Conservation (phyloP, 2,113 vertebrate genomes). For the Nycticebus coucang region DNA sequence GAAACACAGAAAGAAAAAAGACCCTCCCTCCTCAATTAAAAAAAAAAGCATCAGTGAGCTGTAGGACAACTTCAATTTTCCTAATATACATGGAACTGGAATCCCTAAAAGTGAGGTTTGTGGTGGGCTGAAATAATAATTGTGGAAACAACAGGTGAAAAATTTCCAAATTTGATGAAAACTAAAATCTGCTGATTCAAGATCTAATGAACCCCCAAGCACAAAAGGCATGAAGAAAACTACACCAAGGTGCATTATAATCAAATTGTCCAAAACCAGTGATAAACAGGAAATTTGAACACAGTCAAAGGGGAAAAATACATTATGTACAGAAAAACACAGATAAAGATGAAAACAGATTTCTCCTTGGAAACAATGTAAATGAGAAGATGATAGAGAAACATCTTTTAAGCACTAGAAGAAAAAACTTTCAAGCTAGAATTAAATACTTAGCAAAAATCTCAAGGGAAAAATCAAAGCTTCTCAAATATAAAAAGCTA, state of each 20-base stretch:
- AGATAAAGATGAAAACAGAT: neutral
- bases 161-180: neutral
- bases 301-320: neutral
- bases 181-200: neutral
- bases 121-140: neutral
- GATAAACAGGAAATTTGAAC: neutral
- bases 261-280: neutral
- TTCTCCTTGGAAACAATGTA: neutral
- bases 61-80: neutral
- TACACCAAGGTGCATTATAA: neutral
- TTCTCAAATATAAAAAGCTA: neutral
- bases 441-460: slow-evolving; percentile 11
- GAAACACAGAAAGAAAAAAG: neutral
- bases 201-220: neutral
- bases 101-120: neutral
- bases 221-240: slow-evolving; percentile 4
- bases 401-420: neutral
- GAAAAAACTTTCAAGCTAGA: slow-evolving; percentile 3
- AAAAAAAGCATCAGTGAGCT: neutral
- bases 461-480: slow-evolving; percentile 15
- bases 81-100: neutral
- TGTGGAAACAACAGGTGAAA: neutral
- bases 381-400: neutral
- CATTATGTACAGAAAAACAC: neutral
- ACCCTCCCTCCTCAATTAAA: neutral